Evolutionary conservation across 2,113 vertebrate genomes (phyloP).

Genomic region (Puffinus mauretanicus): DNA sequence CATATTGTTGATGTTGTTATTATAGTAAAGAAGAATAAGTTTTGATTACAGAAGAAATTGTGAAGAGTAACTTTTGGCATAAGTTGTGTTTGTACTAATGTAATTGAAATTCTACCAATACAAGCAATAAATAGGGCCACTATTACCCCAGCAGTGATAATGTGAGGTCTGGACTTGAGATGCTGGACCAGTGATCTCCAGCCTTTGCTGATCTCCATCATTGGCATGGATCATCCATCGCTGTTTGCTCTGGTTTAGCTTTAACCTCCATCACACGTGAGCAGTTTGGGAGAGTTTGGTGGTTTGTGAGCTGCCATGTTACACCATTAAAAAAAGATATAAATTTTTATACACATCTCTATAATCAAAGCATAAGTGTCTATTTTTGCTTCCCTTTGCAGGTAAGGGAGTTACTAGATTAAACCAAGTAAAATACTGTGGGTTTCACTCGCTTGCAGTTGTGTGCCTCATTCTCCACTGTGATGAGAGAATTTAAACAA

Average conservation of each 20-base stretch:
- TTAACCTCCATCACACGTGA: neutral
- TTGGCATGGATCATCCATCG: rapidly evolving
- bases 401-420: neutral
- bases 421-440: neutral
- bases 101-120: neutral
- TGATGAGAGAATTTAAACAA: neutral
- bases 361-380: rapidly evolving
- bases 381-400: neutral
- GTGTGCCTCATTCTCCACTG: neutral
- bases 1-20: neutral
- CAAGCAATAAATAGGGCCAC: neutral
- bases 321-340: rapidly evolving
- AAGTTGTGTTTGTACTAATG: neutral
- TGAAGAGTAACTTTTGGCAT: neutral
- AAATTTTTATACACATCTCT: neutral
- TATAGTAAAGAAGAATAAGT: neutral
- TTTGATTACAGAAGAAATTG: neutral
- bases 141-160: neutral
- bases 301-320: neutral
- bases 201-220: neutral
- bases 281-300: neutral
- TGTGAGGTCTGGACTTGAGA: neutral
- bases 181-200: neutral
- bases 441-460: neutral
- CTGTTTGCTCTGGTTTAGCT: neutral